phyloP scores from a whole-genome alignment of 2,113 vertebrate genomes.

The Vireo altiloquus region DNA sequence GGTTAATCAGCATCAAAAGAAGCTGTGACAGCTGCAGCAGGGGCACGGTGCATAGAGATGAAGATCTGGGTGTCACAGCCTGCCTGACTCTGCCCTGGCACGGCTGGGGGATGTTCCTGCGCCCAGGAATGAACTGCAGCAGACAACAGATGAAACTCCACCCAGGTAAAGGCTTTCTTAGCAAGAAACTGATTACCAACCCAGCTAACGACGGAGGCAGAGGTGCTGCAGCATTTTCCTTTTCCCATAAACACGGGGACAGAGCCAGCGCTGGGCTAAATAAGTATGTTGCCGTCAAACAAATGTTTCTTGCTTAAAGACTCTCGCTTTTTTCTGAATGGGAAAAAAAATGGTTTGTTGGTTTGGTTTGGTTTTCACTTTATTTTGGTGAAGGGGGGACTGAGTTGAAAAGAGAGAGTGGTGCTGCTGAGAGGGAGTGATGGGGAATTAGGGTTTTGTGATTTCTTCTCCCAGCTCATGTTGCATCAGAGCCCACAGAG shows the following conservation, averaged over 20 bases:
- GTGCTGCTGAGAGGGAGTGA: background rate
- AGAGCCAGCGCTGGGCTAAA: accelerated
- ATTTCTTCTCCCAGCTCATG: background rate
- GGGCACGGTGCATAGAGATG: background rate
- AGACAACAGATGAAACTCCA: background rate
- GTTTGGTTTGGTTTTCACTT: background rate
- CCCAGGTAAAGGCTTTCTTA: background rate
- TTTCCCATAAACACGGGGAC: background rate
- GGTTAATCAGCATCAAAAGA: constrained; percentile 40
- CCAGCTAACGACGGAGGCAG: background rate
- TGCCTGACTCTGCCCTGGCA: background rate
- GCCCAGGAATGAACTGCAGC: accelerated
- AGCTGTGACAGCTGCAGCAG: background rate
- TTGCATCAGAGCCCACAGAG: background rate
- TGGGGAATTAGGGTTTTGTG: background rate
- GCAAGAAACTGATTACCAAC: background rate
- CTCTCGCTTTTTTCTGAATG: background rate
- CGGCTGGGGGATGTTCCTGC: background rate
- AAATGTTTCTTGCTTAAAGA: background rate
- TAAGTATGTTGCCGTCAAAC: accelerated
- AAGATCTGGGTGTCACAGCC: background rate
- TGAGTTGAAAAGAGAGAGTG: background rate
- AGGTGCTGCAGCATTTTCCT: background rate
- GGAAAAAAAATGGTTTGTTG: background rate
- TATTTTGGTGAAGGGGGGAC: background rate